Percentiles rank a stretch among this genome's conserved stretches.
Conservation (phyloP, 1,140 invertebrate species). For the Saccostrea glomerata region DNA sequence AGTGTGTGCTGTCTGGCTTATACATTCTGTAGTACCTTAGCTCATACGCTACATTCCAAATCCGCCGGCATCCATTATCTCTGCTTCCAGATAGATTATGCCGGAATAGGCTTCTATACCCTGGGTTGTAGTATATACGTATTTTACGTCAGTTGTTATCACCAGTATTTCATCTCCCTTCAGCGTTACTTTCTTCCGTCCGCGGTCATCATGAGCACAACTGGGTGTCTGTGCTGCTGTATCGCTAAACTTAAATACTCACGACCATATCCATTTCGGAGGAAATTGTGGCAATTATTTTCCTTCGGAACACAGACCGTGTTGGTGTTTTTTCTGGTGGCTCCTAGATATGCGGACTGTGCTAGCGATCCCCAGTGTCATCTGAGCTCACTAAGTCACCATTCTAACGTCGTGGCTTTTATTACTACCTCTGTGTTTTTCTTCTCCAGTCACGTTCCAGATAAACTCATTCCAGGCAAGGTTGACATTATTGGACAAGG, state of each 20-base stretch:
- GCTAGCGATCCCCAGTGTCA: slow-evolving; percentile 24
- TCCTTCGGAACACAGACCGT: slow-evolving; percentile 48
- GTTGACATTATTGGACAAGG: slow-evolving; percentile 79
- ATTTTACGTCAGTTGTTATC: slow-evolving; percentile 47
- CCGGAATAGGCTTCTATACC: slow-evolving; percentile 61
- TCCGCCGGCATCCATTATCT: slow-evolving; percentile 64
- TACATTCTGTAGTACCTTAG: slow-evolving; percentile 59
- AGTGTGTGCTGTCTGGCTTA: slow-evolving; percentile 56
- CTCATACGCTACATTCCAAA: slow-evolving; percentile 68
- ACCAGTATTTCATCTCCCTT: not conserved
- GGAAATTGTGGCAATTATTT: slow-evolving; percentile 59
- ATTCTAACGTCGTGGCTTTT: slow-evolving; percentile 32
- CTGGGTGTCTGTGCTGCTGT: slow-evolving; percentile 55
- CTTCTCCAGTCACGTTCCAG: slow-evolving; percentile 78
- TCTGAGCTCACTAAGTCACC: slow-evolving; percentile 46
- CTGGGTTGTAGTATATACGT: slow-evolving; percentile 57
- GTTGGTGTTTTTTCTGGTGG: slow-evolving; percentile 24
- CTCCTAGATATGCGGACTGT: slow-evolving; percentile 46
- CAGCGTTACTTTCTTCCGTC: slow-evolving; percentile 44
- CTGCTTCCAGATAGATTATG: slow-evolving; percentile 64
- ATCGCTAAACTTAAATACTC: slow-evolving; percentile 57
- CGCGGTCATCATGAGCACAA: slow-evolving; percentile 44
- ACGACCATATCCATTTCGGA: slow-evolving; percentile 61
- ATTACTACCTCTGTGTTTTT: slow-evolving; percentile 66
- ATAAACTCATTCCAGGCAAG: slow-evolving; percentile 76